These are phyloP conservation scores for Scrobipalpa atriplicella DNA, from an alignment of 2,888 invertebrate genomes.

Conservation along the genomic window DNA sequence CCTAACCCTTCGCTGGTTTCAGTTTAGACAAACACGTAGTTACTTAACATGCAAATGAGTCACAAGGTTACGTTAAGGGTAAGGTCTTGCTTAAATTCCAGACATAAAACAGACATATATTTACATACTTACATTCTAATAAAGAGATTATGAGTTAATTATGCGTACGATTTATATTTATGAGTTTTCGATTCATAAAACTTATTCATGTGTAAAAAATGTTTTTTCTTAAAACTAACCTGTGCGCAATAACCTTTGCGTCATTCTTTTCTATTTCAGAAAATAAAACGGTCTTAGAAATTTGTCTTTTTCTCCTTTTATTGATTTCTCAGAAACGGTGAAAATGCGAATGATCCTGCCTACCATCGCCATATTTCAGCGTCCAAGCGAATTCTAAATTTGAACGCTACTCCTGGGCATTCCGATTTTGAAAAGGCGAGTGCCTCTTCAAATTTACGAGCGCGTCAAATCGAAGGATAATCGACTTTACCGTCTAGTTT, in stretches of 20 bases:
- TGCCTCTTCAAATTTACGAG: slow-evolving; percentile 65
- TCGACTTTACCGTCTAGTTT: slow-evolving; percentile 43
- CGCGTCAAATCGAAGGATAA: slow-evolving; percentile 41
- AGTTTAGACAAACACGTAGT: slow-evolving; percentile 6
- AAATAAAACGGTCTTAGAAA: no score
- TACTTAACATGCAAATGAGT: slow-evolving; percentile 17
- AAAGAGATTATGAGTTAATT: background rate
- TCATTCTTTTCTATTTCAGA: no score
- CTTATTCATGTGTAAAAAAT: background rate
- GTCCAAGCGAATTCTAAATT: slow-evolving; percentile 61
- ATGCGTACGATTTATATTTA: background rate
- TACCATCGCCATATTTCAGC: slow-evolving; percentile 52
- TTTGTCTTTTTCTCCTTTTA: no score
- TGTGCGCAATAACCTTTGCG: no score
- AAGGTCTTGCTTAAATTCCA: slow-evolving; percentile 12
- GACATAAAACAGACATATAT: slow-evolving; percentile 18
- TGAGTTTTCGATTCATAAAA: background rate
- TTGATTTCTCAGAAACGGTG: background rate
- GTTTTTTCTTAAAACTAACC: no score
- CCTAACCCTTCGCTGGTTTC: slow-evolving; percentile 10
- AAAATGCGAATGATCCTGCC: slow-evolving; percentile 23
- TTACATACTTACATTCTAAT: slow-evolving; percentile 8
- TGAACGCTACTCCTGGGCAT: slow-evolving; percentile 59
- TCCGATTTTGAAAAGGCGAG: slow-evolving; percentile 67
- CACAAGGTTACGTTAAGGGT: slow-evolving; percentile 13